Conservation (phyloP, 1,140 invertebrate genomes). For the Panagrolaimus sp. region DNA sequence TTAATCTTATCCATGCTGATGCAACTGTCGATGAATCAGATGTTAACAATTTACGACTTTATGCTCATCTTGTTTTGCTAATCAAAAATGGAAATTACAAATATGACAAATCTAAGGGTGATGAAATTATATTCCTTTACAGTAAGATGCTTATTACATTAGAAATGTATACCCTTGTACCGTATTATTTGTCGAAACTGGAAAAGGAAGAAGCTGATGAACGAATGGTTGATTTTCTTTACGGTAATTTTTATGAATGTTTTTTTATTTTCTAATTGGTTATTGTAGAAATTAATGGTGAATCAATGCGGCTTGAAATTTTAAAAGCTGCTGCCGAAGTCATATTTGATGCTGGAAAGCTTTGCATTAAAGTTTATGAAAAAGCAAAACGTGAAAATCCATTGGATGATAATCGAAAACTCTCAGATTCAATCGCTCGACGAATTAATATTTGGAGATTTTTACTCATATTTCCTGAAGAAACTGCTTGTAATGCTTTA, state of each 20-base stretch:
- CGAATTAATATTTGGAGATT: neutral
- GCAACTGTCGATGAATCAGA: constrained; percentile 9
- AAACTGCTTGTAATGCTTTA: neutral
- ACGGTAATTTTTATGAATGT: constrained; percentile 15
- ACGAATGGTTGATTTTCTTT: constrained; percentile 31
- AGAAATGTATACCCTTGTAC: constrained; percentile 25
- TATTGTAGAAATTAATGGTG: constrained; percentile 23
- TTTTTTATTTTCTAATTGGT: neutral
- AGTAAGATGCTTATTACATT: constrained; percentile 20
- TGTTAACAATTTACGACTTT: constrained; percentile 36
- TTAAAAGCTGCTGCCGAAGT: constrained; percentile 19
- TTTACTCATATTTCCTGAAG: neutral
- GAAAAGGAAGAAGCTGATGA: constrained; percentile 15
- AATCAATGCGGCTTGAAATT: constrained; percentile 27
- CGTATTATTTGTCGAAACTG: constrained; percentile 30
- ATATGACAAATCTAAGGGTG: neutral
- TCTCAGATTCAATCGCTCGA: neutral
- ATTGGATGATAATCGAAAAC: neutral
- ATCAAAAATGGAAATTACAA: constrained; percentile 19
- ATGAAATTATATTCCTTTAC: constrained; percentile 23
- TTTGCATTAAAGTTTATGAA: constrained; percentile 27
- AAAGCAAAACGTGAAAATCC: neutral
- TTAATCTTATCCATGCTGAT: constrained; percentile 17
- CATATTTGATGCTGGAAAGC: constrained; percentile 26
- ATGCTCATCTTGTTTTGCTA: constrained; percentile 30